phyloP scores from a whole-genome alignment of 2,888 invertebrate genomes.

The Hirudinaria manillensis region DNA sequence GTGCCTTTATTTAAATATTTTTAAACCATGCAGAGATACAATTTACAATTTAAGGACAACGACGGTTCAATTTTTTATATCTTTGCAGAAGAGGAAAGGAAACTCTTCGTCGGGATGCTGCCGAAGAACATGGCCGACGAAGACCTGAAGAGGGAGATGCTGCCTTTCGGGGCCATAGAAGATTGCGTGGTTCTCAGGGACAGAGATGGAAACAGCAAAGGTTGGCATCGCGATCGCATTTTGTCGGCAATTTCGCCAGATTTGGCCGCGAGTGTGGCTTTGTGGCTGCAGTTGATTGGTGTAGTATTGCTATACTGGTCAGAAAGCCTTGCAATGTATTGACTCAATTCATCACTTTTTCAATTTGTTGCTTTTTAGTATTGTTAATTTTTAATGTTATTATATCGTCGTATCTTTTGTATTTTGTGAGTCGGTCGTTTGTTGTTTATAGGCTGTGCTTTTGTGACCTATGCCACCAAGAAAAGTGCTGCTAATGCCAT shows the following conservation, averaged over 20 bases:
- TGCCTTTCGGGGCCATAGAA: constrained; percentile 29
- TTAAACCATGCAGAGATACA: not conserved
- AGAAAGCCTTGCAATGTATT: too few species aligned
- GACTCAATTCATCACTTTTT: too few species aligned
- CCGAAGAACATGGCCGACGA: constrained; percentile 26
- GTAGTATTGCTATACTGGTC: too few species aligned
- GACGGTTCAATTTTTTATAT: not conserved
- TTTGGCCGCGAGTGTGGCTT: too few species aligned
- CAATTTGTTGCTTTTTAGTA: too few species aligned
- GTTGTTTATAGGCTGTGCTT: constrained; percentile 29
- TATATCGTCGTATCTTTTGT: too few species aligned
- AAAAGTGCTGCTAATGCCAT: constrained; percentile 32
- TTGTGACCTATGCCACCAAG: constrained; percentile 32
- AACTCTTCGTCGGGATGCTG: constrained; percentile 32
- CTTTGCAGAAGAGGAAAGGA: constrained; percentile 31
- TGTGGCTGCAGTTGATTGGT: too few species aligned
- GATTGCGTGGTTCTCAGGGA: constrained; percentile 32
- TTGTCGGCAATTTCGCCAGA: not conserved
- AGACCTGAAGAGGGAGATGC: constrained; percentile 24
- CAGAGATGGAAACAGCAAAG: constrained; percentile 32
- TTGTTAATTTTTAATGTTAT: too few species aligned
- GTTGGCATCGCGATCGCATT: not conserved
- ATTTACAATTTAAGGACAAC: not conserved
- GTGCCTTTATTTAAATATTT: not conserved
- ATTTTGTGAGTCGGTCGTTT: too few species aligned